Evolutionary conservation across 1,140 invertebrate species (phyloP), one percentile per base, ranked within the genome.

Genomic region (Rhyacophila brunnea): DNA sequence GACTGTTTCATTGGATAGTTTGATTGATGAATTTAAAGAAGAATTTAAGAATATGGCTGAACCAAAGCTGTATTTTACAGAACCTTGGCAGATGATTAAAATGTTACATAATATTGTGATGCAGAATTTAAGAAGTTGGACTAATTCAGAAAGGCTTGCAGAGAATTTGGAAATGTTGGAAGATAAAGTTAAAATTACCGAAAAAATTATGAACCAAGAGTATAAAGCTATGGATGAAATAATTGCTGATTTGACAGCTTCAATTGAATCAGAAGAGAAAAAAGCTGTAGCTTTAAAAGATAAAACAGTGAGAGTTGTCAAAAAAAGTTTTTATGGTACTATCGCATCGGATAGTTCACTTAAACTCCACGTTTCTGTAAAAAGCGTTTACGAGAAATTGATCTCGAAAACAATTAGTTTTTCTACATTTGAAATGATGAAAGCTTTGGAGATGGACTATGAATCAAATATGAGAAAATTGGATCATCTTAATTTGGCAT

Each of bases 101-200:
- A 75, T 81, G 10, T 86, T 88, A 63, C 67, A 70, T 51, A 74
- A 77, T 34, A 79, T 87, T 45, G 84, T 85, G 65, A 74, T 81
- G 52, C 85, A 87, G 68, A 86, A 87, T 71, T 70, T 87, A 9
- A 85, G 85, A 65, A 84, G 82, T 17, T 74, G 87, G 64, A 71
- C 84, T 35, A 81, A 84, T 35, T 77, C 84, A 0, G 84, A 87
- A 68, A 80, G 82, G 51, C 66, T 87, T n/a, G 80, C 78, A 5
- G 72, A 73, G 14, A 81, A 81, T 6, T 76, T 82, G 63, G 74
- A 77, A 17, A 72, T 81, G 10, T 73, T 86, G 54, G 66, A 74
- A 52, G 68, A 73, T n/a, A 73, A 73, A 17, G 80, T 85, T 50
- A 42, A 67, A 0, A 45, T 60, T 2, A 70, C 74, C 0, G 69